Evolutionary conservation across 2,888 invertebrate species (phyloP), one percentile per base, ranked within the genome.

Genomic region (Monochamus alternatus): DNA sequence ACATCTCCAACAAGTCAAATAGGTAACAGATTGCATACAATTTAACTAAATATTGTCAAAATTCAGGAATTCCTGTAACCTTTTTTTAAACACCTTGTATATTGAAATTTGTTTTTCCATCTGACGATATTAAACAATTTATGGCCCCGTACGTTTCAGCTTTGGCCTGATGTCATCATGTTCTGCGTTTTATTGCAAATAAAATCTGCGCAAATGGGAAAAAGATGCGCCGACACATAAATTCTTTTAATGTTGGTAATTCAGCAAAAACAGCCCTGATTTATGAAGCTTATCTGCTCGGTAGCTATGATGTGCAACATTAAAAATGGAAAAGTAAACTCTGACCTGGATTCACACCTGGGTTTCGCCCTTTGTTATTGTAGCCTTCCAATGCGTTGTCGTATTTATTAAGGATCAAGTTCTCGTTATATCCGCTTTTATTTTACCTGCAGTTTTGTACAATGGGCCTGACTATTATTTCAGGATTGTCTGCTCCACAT

Each of bases 321-420:
- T 43, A 43, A 58, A 44, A 69, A 60, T 59, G 60, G 55, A 72
- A 75, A 79, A 64, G 65, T 71, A 65, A 52, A 58, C 70, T 51
- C 71, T 76, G 81, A 80, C 81, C 82, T 80, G 81, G 74, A 81
- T 81, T 80, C 81, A 78, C 83, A 83, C 83, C 83, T 83, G 83
- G 83, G 78, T 76, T 64, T 60, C 63, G 59, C 63, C 38, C 73
- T 70, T 80, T 80, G 78, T 78, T 75, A 77, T 75, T 78, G 76
- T 79, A 78, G 72, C 77, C 75, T 71, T 76, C 73, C 73, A 77
- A 9, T 47, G 71, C 62, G 31, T 8, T 47, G 74, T 63, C 74
- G 71, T 77, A 78, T 77, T 79, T 80, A 64, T 73, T 72, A 78
- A 78, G 82, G 80, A 82, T 82, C 82, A 77, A 80, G 79, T 82